Conservation (phyloP, 2,113 vertebrate genomes). For the Rhinichthys klamathensis region DNA sequence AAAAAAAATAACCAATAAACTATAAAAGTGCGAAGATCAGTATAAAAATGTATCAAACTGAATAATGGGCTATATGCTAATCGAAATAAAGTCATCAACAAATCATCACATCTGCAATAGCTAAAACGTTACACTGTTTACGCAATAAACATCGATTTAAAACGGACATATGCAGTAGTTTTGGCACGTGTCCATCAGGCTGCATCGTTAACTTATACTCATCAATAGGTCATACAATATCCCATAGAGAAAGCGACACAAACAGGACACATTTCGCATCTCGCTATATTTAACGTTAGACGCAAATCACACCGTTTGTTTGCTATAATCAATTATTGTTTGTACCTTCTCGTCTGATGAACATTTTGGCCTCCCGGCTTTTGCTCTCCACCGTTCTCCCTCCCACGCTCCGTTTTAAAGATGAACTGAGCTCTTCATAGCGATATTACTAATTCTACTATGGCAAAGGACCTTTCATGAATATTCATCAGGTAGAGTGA, state of each 20-base stretch:
- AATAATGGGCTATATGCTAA: not conserved
- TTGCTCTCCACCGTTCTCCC: conserved; percentile 61
- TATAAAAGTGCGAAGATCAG: not conserved
- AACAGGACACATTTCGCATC: not conserved
- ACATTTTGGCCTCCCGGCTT: conserved; percentile 46
- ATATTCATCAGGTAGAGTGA: not conserved
- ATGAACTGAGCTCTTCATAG: conserved; percentile 67
- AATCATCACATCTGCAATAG: not conserved
- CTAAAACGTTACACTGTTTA: not conserved
- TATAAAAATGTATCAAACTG: not conserved
- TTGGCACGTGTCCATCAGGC: conserved; percentile 28
- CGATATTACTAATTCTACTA: conserved; percentile 22
- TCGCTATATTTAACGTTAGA: not conserved
- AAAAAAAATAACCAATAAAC: not conserved
- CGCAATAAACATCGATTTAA: no score
- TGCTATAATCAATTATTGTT: conserved; percentile 10
- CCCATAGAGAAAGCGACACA: not conserved
- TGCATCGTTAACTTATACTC: conserved; percentile 31
- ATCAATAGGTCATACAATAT: not conserved
- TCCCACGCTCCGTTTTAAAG: conserved; percentile 66
- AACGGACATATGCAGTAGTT: not conserved
- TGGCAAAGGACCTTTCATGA: not conserved
- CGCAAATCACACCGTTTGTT: not conserved
- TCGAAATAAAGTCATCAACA: not conserved
- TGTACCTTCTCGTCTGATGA: conserved; percentile 37